phyloP scores from a whole-genome alignment of 2,797 vertebrate genomes.

The Cossypha caffra region DNA sequence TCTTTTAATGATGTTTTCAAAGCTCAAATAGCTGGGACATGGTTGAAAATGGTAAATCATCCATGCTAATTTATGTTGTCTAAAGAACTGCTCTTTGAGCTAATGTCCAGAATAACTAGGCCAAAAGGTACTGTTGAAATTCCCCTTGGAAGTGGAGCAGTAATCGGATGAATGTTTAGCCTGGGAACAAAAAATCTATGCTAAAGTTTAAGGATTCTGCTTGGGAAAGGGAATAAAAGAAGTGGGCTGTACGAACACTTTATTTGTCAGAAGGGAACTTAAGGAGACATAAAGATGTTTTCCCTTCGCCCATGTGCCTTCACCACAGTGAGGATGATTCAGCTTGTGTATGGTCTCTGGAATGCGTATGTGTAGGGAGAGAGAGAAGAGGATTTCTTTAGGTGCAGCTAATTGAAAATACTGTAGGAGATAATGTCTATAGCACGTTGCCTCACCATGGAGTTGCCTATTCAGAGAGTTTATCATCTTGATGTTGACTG shows the following conservation, averaged over 20 bases:
- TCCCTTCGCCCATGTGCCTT: background rate
- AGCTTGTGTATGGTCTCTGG: background rate
- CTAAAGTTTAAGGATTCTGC: background rate
- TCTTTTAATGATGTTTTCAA: background rate
- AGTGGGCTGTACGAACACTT: background rate
- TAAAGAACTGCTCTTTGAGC: background rate
- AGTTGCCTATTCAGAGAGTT: background rate
- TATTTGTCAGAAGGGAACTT: background rate
- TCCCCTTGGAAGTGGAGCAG: background rate
- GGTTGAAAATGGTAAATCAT: background rate
- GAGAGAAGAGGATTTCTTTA: background rate
- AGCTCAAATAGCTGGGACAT: background rate
- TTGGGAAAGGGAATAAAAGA: background rate
- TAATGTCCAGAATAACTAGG: background rate
- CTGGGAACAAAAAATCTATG: background rate
- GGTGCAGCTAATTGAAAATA: background rate
- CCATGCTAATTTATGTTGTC: slow-evolving; percentile 34
- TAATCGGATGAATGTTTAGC: background rate
- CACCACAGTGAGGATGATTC: slow-evolving; percentile 6
- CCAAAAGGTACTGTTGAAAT: slow-evolving; percentile 18
- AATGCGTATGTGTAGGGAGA: background rate
- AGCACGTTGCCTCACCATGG: background rate
- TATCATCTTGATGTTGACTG: background rate
- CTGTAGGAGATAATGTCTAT: background rate
- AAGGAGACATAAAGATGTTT: background rate